Evolutionary conservation across 2,797 vertebrate genomes (phyloP).

Genomic region (Synaphobranchus kaupii): DNA sequence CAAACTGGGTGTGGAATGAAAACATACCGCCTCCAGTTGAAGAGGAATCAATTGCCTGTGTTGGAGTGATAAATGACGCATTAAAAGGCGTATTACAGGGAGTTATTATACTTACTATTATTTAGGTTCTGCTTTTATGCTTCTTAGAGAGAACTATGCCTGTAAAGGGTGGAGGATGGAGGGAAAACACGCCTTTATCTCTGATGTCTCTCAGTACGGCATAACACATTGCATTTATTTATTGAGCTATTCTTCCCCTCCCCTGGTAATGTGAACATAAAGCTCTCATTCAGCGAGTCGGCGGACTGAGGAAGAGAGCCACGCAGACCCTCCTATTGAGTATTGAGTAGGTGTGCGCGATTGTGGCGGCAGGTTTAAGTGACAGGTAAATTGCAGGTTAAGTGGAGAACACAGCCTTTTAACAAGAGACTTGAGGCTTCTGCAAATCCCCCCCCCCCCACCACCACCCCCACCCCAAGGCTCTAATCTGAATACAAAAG

Average conservation of each 20-base stretch:
- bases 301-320: constrained; percentile 60
- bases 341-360: constrained; percentile 71
- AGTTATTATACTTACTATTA: background rate
- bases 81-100: constrained; percentile 1
- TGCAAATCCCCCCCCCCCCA: constrained; percentile 78
- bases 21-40: background rate
- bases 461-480: constrained; percentile 55
- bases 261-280: constrained; percentile 58
- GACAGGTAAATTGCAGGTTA: constrained; percentile 98
- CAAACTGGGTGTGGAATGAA: background rate
- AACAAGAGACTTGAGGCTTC: constrained; percentile 83
- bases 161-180: background rate
- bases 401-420: constrained; percentile 89
- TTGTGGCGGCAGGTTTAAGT: constrained; percentile 75
- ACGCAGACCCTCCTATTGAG: constrained; percentile 46
- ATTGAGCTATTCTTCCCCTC: constrained; percentile 51
- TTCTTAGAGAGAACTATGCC: background rate
- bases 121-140: background rate
- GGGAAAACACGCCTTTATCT: constrained; percentile 22
- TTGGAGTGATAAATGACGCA: background rate
- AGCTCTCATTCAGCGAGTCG: constrained; percentile 57
- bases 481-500: constrained; percentile 97
- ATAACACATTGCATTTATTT: constrained; percentile 52
- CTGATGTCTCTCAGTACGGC: background rate
- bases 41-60: background rate